A percentile compares a stretch with the other conserved stretches of the same genome.
Evolutionary conservation across 1,140 invertebrate genomes (phyloP).

Genomic region (Phymastichus coffea): DNA sequence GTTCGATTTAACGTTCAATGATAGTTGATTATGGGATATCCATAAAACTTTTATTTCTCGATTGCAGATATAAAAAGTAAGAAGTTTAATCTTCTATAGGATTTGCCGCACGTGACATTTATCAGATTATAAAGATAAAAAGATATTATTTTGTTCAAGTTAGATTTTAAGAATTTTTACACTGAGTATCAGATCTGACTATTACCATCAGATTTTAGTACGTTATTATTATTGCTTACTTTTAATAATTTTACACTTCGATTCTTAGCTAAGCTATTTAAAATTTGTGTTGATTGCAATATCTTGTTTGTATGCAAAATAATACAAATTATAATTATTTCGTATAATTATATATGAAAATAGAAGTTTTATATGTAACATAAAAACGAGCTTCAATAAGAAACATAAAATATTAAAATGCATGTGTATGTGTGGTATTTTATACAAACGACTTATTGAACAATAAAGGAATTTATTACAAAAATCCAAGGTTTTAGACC

Average conservation of each 20-base stretch:
- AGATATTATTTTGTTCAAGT: too few relatives aligned
- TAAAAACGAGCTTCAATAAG: neutral
- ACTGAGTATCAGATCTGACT: too few relatives aligned
- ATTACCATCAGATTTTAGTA: neutral
- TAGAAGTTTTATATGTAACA: neutral
- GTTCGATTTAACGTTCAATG: slow-evolving; percentile 45
- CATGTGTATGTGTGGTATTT: slow-evolving; percentile 14
- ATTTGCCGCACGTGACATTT: too few relatives aligned
- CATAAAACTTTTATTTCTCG: neutral
- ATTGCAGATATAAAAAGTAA: slow-evolving; percentile 13
- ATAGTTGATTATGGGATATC: neutral
- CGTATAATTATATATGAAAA: neutral
- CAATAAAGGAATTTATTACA: slow-evolving; percentile 23
- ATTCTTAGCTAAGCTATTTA: neutral
- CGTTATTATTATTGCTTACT: slow-evolving; percentile 1
- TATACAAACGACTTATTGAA: slow-evolving; percentile 1
- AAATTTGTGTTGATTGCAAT: neutral
- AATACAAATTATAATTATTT: slow-evolving; percentile 3
- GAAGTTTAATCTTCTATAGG: too few relatives aligned
- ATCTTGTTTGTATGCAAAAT: too few relatives aligned
- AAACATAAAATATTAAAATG: neutral
- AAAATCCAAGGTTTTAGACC: slow-evolving; percentile 7
- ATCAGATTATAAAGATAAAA: too few relatives aligned
- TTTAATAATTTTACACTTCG: slow-evolving; percentile 3
- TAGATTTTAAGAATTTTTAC: too few relatives aligned